Base-by-base conservation (phyloP, 2,797 vertebrate genomes). In the Malurus leucopterus region DNA sequence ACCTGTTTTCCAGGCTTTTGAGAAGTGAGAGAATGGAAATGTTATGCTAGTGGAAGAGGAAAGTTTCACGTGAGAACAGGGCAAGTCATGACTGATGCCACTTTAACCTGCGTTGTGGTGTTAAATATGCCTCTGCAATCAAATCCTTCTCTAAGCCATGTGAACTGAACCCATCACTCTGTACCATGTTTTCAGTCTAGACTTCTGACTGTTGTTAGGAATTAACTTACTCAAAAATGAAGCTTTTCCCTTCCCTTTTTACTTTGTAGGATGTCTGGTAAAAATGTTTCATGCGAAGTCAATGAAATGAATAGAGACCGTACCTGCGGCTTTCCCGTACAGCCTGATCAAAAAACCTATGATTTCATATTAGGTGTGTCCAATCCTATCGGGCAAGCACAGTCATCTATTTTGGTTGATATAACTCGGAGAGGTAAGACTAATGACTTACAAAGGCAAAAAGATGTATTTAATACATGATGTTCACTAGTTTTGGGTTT, bases 341-440 rank as follows among this genome's bases (percentile, higher is more conserved):
- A 77, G 69, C 83, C 93, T 62, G 70, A 79, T 72, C 97, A 96
- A 81, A 96, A 96, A 74, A 84, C 71, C 13, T 96, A 98, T 27
- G 81, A 96, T 64, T 97, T 98, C 64, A 41, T 94, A 59, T 53
- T 98, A 64, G 73, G 81, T 2, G 97, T 96, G 59, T 88, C 18
- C 32, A 98, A 97, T 91, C 86, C 82, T 44, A 84, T 98, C 0
- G 97, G 97, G 9, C 92, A 51, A 21, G 82, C 97, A 47, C 85
- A 96, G 43, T 78, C 96, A 36, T 93, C 93, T 1, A 20, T 96
- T 77, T 61, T 71, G 24, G 69, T 97, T 63, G 95, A 98, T 50
- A 55, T 96, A 79, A 96, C 73, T 50, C 86, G 94, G 62, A 97
- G 95, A 97, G 96, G 97, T 98, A 91, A 97, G 93, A 53, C 13